A percentile compares a stretch with the other conserved stretches of the same genome.
These are phyloP conservation scores for human (Homo sapiens) DNA, from an alignment of 2,113 vertebrate genomes.

Conservation along the genomic window DNA sequence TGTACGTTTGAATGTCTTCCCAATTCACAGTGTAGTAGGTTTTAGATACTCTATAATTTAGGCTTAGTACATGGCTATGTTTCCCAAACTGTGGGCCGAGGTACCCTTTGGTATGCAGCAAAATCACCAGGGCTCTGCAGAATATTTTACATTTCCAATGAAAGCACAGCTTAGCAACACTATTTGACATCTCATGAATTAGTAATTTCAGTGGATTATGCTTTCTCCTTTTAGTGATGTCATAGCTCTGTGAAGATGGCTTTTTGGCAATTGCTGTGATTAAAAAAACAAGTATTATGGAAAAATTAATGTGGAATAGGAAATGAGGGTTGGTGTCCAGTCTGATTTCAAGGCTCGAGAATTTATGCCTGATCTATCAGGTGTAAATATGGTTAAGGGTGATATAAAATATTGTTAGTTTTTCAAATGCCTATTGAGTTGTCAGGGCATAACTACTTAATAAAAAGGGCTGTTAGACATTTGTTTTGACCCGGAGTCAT, in stretches of 20 bases:
- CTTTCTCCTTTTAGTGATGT: not conserved
- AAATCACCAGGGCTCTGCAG: not conserved
- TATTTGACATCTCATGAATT: not conserved
- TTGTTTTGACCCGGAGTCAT: not conserved
- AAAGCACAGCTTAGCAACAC: not conserved
- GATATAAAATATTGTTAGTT: not conserved
- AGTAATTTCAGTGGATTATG: not conserved
- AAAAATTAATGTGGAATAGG: not conserved
- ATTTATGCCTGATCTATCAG: not conserved
- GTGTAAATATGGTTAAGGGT: not conserved
- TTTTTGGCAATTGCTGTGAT: not conserved
- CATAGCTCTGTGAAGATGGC: not conserved
- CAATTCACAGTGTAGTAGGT: not conserved
- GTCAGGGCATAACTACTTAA: not conserved
- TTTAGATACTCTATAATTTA: not conserved
- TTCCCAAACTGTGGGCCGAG: not conserved
- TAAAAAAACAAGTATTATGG: not conserved
- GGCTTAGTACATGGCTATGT: not conserved
- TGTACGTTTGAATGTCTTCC: constrained; percentile 29
- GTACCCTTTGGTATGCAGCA: not conserved
- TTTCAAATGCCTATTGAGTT: not conserved
- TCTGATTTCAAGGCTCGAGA: not conserved
- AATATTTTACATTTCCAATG: not conserved
- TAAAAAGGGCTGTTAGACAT: not conserved
- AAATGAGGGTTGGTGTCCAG: not conserved